Base-by-base conservation (phyloP, 2,797 vertebrate species). In the Enteromius paludinosus region DNA sequence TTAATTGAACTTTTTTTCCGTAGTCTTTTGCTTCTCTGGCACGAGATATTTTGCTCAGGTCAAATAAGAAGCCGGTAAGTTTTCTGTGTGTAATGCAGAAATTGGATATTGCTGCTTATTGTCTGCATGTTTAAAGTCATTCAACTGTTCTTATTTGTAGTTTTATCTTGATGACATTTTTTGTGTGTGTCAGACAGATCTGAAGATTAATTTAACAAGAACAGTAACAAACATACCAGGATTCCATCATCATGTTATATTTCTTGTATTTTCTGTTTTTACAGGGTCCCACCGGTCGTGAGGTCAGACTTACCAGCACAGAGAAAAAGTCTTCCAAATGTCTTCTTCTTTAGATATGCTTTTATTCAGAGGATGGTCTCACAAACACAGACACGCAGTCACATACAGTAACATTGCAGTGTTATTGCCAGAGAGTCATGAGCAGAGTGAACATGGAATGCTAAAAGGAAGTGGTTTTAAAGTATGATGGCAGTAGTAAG, bases 21-120 rank as follows among this genome's bases (percentile, higher is more conserved):
- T 79, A 98, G 97, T 96, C 97, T 0, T 98, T 98, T 89, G 88
- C 90, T 85, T 86, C 95, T 71, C 92, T 98, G 93, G 97, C 97
- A 1, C 90, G 91, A 59, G 97, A 98, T 89, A 98, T 98, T 88
- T 92, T 98, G 85, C 92, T 95, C 85, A 97, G 95, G 90, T 92
- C 92, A 82, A 93, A 77, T 90, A 95, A 92, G 89, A 96, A 95
- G 90, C 54, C 89, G 80, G 95, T 96, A 85, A 92, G 94, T 92
- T 64, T n/a, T 9, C 18, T 17, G 25, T 41, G 28, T 83, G 2
- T 66, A 10, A 47, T 49, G 0, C 28, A 47, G 30, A 45, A 3
- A 78, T n/a, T 20, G 3, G 20, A 69, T 45, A 54, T 38, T 28
- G 23, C 25, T 69, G 23, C 17, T 41, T 35, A 28, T 61, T 23